phyloP scores from a whole-genome alignment of 2,888 invertebrate genomes.

The Dromius quadrimaculatus region DNA sequence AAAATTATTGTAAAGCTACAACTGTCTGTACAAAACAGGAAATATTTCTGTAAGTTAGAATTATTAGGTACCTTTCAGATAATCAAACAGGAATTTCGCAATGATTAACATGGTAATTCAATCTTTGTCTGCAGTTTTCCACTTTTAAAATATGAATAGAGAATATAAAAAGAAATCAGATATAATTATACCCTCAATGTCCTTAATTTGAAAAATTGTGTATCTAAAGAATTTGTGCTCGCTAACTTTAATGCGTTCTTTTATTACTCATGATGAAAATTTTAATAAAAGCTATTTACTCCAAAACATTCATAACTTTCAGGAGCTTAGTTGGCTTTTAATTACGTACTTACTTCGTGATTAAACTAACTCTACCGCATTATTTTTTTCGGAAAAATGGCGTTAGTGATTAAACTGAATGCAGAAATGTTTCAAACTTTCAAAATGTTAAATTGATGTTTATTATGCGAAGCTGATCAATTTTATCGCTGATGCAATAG shows the following conservation, averaged over 20 bases:
- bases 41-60: too few relatives aligned
- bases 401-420: background rate
- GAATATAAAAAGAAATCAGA: constrained; percentile 13
- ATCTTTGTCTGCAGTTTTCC: background rate
- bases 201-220: constrained; percentile 35
- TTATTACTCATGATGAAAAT: constrained; percentile 12
- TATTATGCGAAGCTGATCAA: too few relatives aligned
- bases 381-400: constrained; percentile 11
- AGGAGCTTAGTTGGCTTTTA: constrained; percentile 38
- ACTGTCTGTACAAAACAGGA: too few relatives aligned
- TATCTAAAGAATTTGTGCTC: constrained; percentile 11
- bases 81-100: too few relatives aligned
- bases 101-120: background rate
- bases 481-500: too few relatives aligned
- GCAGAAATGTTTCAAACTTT: background rate
- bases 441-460: too few relatives aligned
- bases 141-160: constrained; percentile 12
- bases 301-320: constrained; percentile 23
- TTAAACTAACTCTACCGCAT: constrained; percentile 20
- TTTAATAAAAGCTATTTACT: constrained; percentile 39
- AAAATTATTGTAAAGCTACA: too few relatives aligned
- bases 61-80: too few relatives aligned
- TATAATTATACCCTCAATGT: constrained; percentile 12
- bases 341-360: constrained; percentile 30
- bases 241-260: constrained; percentile 16